A percentile compares a stretch with the other conserved stretches of the same genome.
Conservation (phyloP, 2,797 vertebrate species). For the Microctenopoma steveboyesi region DNA sequence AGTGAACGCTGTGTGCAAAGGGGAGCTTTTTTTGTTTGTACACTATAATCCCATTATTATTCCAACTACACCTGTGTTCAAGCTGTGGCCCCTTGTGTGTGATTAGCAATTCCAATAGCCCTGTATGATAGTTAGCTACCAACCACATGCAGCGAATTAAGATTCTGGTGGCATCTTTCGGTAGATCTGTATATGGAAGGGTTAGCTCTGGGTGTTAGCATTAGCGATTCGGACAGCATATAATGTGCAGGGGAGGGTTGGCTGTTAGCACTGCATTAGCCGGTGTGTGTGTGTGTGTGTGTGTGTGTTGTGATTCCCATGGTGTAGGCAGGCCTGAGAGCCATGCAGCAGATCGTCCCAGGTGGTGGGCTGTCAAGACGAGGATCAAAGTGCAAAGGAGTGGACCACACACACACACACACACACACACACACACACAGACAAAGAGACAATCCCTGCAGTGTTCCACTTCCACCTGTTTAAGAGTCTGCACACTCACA, state of each 20-base stretch:
- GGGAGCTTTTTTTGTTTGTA: slow-evolving; percentile 19
- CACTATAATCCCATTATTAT: slow-evolving; percentile 61
- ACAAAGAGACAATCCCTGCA: slow-evolving; percentile 28
- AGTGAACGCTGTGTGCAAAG: slow-evolving; percentile 4
- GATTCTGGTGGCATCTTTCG: slow-evolving; percentile 51
- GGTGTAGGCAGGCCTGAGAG: slow-evolving; percentile 65
- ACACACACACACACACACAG: slow-evolving; percentile 37
- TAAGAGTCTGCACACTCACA: slow-evolving; percentile 65
- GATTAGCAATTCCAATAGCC: slow-evolving; percentile 61
- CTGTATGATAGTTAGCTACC: slow-evolving; percentile 32
- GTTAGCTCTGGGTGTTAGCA: slow-evolving; percentile 64
- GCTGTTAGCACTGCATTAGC: slow-evolving; percentile 51
- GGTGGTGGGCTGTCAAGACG: slow-evolving; percentile 80
- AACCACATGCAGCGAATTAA: slow-evolving; percentile 31
- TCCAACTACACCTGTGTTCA: slow-evolving; percentile 55
- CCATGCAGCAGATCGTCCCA: slow-evolving; percentile 71
- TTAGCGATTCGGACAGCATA: slow-evolving; percentile 65
- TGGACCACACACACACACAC: slow-evolving; percentile 66
- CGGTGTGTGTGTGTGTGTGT: too few species aligned
- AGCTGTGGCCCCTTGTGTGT: slow-evolving; percentile 42
- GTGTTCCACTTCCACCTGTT: slow-evolving; percentile 62
- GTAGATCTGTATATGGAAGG: slow-evolving; percentile 49
- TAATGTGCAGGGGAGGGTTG: slow-evolving; percentile 39
- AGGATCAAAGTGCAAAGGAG: slow-evolving; percentile 78
- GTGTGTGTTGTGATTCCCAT: slow-evolving; percentile 69